phyloP scores from a whole-genome alignment of 2,888 invertebrate genomes.

The Scrobipalpa atriplicella region DNA sequence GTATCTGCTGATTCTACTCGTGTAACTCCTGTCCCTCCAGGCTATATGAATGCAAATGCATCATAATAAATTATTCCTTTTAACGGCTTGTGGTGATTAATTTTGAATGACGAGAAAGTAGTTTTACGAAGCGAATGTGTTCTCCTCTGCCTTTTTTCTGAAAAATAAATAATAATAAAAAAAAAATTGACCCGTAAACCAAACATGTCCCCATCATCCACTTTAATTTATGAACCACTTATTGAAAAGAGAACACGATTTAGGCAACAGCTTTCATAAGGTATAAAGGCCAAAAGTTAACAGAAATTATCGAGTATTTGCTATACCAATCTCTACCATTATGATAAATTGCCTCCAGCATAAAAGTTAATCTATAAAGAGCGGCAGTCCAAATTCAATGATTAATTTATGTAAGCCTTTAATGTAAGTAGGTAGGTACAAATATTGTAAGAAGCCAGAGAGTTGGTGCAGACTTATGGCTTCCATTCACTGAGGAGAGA shows the following conservation, averaged over 20 bases:
- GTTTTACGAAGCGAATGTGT: background rate
- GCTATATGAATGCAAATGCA: slow-evolving; percentile 56
- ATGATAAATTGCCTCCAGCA: slow-evolving; percentile 7
- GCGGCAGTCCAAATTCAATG: slow-evolving; percentile 42
- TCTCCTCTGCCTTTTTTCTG: too few relatives aligned
- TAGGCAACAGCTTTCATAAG: too few relatives aligned
- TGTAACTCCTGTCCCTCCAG: slow-evolving; percentile 55
- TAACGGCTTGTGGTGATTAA: slow-evolving; percentile 9
- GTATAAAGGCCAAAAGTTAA: too few relatives aligned
- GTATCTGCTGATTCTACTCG: slow-evolving; percentile 62
- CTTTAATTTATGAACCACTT: too few relatives aligned
- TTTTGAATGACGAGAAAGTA: slow-evolving; percentile 14
- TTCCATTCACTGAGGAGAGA: slow-evolving; percentile 78
- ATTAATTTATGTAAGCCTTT: slow-evolving; percentile 53
- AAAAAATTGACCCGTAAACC: too few relatives aligned
- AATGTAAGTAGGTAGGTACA: slow-evolving; percentile 52
- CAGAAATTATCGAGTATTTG: too few relatives aligned
- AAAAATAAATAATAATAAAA: too few relatives aligned
- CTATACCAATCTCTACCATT: background rate
- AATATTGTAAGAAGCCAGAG: slow-evolving; percentile 72
- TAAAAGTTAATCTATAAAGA: background rate
- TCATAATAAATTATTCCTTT: slow-evolving; percentile 28
- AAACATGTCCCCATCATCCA: too few relatives aligned
- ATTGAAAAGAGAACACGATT: too few relatives aligned
- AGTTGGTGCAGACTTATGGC: slow-evolving; percentile 81